These are phyloP conservation scores for Calliphora vomitoria DNA, from an alignment of 2,888 invertebrate species.

Conservation along the genomic window DNA sequence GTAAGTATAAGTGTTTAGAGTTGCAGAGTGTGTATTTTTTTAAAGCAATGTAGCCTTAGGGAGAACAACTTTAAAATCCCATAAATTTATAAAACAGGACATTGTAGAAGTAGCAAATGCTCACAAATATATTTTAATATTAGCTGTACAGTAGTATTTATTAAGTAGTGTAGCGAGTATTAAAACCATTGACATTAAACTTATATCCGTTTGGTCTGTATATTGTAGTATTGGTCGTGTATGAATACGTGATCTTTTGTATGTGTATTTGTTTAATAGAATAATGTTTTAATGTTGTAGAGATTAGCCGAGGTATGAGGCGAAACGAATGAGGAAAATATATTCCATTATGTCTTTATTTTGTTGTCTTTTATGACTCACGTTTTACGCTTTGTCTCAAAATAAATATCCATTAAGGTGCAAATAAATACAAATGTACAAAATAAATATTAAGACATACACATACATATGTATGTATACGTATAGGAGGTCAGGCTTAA, in stretches of 20 bases:
- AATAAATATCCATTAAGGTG: conserved; percentile 72
- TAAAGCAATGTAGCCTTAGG: not conserved
- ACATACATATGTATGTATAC: not conserved
- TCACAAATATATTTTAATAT: not conserved
- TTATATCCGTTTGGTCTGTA: not conserved
- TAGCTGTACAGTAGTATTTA: not conserved
- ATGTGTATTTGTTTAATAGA: conserved; percentile 18
- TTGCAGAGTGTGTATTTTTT: not conserved
- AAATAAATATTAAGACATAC: conserved; percentile 16
- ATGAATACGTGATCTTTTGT: conserved; percentile 9
- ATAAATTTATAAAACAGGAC: conserved; percentile 51
- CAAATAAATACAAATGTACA: conserved; percentile 66
- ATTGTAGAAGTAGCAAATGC: not conserved
- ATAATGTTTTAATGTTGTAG: conserved; percentile 33
- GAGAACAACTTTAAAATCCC: conserved; percentile 38
- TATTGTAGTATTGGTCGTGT: not conserved
- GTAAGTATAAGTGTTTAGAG: not conserved
- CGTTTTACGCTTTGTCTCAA: conserved; percentile 59
- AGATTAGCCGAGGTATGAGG: conserved; percentile 44
- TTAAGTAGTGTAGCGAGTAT: not conserved
- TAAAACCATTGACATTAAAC: not conserved
- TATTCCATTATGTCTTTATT: conserved; percentile 51
- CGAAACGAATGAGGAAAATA: not conserved
- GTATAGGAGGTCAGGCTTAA: not conserved
- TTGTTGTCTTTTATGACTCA: conserved; percentile 58